phyloP scores from a whole-genome alignment of 2,888 invertebrate genomes.

The Drosophila falleni region DNA sequence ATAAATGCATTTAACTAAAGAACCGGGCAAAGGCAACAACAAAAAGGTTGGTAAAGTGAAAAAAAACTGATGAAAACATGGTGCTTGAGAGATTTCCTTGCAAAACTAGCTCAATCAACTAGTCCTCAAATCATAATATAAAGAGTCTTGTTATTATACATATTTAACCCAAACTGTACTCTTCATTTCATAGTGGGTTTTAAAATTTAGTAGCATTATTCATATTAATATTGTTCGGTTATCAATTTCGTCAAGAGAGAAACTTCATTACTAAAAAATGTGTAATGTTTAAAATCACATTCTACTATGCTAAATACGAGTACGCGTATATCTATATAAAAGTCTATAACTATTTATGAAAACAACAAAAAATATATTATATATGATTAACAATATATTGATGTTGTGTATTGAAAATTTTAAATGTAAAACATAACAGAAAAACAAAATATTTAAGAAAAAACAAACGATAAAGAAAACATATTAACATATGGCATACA shows the following conservation, averaged over 20 bases:
- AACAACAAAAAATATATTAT: conserved; percentile 55
- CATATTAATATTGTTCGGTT: conserved; percentile 10
- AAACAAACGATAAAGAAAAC: conserved; percentile 39
- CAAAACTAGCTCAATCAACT: conserved; percentile 37
- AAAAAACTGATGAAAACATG: conserved; percentile 45
- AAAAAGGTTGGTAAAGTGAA: conserved; percentile 5
- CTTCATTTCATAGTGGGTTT: background rate
- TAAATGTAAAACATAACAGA: conserved; percentile 73
- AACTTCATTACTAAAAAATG: conserved; percentile 21
- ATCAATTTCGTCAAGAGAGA: conserved; percentile 10
- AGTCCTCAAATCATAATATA: conserved; percentile 24
- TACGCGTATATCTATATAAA: conserved; percentile 42
- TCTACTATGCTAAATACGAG: conserved; percentile 41
- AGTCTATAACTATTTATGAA: conserved; percentile 63
- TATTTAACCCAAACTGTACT: conserved; percentile 5
- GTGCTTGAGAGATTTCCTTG: conserved; percentile 69
- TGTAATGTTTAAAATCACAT: conserved; percentile 45
- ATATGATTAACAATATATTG: conserved; percentile 78
- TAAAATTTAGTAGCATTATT: background rate
- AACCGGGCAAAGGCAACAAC: conserved; percentile 15
- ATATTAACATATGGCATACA: conserved; percentile 55
- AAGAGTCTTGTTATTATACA: conserved; percentile 29
- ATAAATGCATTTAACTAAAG: conserved; percentile 36
- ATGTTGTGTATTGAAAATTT: conserved; percentile 82
- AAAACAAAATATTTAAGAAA: conserved; percentile 47